These are phyloP conservation scores for Eulimnadia texana DNA, from an alignment of 1,140 invertebrate genomes.

Conservation along the genomic window DNA sequence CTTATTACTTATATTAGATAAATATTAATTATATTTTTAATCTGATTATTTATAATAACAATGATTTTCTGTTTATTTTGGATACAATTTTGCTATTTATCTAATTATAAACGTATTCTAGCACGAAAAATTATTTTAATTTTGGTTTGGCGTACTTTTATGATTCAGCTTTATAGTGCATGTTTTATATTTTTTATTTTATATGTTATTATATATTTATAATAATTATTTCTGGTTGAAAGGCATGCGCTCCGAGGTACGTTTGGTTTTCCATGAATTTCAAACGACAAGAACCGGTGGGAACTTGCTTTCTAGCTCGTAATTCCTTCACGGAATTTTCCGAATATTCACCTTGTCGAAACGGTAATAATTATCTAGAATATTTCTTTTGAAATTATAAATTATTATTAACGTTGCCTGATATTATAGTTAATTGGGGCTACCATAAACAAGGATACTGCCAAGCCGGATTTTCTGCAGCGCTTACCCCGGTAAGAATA, in stretches of 20 bases:
- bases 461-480: constrained; percentile 80
- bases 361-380: too few species aligned
- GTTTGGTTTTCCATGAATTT: constrained; percentile 61
- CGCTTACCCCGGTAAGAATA: constrained; percentile 60
- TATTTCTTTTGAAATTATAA: too few species aligned
- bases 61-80: not conserved
- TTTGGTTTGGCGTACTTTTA: too few species aligned
- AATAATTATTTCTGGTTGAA: constrained; percentile 31
- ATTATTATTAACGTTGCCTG: too few species aligned
- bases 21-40: too few species aligned
- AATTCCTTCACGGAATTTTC: constrained; percentile 50
- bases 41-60: not conserved
- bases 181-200: not conserved
- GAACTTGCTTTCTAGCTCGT: constrained; percentile 75
- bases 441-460: constrained; percentile 85
- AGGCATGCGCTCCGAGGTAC: constrained; percentile 94
- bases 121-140: too few species aligned
- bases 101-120: too few species aligned
- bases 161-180: too few species aligned
- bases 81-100: constrained; percentile 39
- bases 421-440: constrained; percentile 72
- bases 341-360: constrained; percentile 77
- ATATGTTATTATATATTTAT: not conserved
- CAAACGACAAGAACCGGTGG: constrained; percentile 75
- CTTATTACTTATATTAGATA: too few species aligned